Evolutionary conservation across 2,888 invertebrate genomes (phyloP).

Genomic region (Pachliopta kotzebuea): DNA sequence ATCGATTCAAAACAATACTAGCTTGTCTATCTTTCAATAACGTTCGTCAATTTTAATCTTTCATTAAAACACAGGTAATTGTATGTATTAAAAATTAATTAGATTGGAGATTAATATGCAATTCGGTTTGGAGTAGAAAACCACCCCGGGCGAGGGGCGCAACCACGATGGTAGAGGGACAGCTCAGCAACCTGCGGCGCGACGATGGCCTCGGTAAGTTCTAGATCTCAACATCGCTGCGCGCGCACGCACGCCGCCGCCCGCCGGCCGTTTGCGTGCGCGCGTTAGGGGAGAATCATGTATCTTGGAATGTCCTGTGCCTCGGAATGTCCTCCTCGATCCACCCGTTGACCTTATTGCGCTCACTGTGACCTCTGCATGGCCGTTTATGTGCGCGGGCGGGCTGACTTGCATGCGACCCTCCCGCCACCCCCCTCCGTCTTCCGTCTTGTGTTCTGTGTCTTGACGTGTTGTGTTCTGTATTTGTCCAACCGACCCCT

Average conservation of each 20-base stretch:
- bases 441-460: conserved; percentile 76
- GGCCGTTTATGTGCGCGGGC: conserved; percentile 66
- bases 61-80: no score
- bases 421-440: conserved; percentile 49
- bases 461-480: conserved; percentile 77
- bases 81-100: background rate
- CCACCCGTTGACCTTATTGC: conserved; percentile 68
- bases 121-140: conserved; percentile 55
- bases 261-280: conserved; percentile 56
- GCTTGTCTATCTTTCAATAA: no score
- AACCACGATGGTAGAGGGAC: conserved; percentile 38
- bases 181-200: conserved; percentile 41
- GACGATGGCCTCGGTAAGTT: conserved; percentile 67
- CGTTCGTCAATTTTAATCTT: no score
- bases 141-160: conserved; percentile 46
- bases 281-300: conserved; percentile 80
- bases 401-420: conserved; percentile 70
- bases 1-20: no score
- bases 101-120: conserved; percentile 9
- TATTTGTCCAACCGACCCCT: conserved; percentile 63
- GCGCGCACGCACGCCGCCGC: conserved; percentile 60
- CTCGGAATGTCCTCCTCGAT: conserved; percentile 81
- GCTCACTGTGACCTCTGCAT: conserved; percentile 73
- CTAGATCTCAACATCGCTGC: conserved; percentile 81
- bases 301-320: conserved; percentile 82